A percentile compares a stretch with the other conserved stretches of the same genome.
Conservation (phyloP, 2,797 vertebrate species). For the Malurus splendens region DNA sequence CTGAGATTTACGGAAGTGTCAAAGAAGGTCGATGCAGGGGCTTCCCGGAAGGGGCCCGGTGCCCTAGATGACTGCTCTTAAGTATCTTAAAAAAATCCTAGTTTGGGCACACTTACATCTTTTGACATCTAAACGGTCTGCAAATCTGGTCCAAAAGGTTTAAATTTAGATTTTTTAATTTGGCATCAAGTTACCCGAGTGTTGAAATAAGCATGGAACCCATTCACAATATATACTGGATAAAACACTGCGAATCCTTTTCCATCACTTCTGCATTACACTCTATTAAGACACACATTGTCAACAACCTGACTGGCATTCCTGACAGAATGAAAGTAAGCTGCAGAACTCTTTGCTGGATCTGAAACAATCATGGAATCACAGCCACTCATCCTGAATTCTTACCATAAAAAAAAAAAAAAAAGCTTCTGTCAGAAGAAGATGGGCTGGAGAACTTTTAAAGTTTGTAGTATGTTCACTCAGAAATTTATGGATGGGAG, state of each 20-base stretch:
- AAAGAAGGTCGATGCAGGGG: fast-evolving
- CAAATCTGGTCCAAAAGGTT: conserved; percentile 13
- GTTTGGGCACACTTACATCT: background rate
- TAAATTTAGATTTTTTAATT: conserved; percentile 13
- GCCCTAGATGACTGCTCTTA: background rate
- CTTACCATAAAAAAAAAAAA: background rate
- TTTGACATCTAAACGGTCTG: background rate
- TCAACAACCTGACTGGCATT: conserved; percentile 44
- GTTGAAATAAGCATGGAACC: background rate
- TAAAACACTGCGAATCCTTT: background rate
- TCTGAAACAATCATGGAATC: conserved; percentile 9
- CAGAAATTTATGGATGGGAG: background rate
- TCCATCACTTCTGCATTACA: conserved; percentile 2
- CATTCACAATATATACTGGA: conserved; percentile 18
- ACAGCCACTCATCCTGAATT: background rate
- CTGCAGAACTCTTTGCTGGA: background rate
- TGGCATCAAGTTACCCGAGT: background rate
- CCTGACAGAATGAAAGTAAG: conserved; percentile 27
- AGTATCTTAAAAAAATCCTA: background rate
- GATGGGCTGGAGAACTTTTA: background rate
- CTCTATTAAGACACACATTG: conserved; percentile 23
- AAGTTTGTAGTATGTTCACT: background rate
- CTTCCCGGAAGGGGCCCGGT: background rate
- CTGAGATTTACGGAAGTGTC: background rate
- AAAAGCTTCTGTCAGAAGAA: background rate